Conservation (phyloP, 37 sponge, comb jelly and placozoan genomes). For the Theonella swinhoei region DNA sequence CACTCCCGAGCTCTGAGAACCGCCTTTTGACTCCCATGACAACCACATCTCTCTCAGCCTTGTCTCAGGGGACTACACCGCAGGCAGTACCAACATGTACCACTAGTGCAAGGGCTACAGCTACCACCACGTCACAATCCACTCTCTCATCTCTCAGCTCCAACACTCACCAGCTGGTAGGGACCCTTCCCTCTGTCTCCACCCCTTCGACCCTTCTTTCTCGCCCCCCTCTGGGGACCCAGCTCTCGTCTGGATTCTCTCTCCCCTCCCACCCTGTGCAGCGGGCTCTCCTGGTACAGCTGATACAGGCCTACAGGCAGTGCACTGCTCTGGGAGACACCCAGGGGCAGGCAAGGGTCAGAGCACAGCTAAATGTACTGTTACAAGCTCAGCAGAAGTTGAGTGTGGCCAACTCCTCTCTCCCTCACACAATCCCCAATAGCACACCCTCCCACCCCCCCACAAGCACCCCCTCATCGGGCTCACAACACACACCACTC, state of each 20-base stretch:
- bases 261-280: neutral
- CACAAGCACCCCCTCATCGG: neutral
- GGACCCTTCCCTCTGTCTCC: neutral
- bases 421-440: neutral
- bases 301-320: slow-evolving; percentile 45
- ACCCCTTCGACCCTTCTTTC: neutral
- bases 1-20: too few relatives aligned
- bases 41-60: too few relatives aligned
- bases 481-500: too few relatives aligned
- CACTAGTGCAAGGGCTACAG: neutral
- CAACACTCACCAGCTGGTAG: neutral
- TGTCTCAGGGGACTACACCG: too few relatives aligned
- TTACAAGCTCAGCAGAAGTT: slow-evolving; percentile 4
- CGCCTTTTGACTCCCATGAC: too few relatives aligned
- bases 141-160: neutral
- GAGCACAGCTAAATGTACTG: slow-evolving; percentile 22
- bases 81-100: neutral
- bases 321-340: slow-evolving; percentile 25
- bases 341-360: slow-evolving; percentile 23
- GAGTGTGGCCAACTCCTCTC: neutral
- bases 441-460: neutral
- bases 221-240: neutral
- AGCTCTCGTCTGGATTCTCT: too few relatives aligned
- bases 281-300: slow-evolving; percentile 21
- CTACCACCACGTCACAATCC: neutral